Evolutionary conservation across 2,113 vertebrate genomes (phyloP).

Genomic region (Romanogobio albipinnatus): DNA sequence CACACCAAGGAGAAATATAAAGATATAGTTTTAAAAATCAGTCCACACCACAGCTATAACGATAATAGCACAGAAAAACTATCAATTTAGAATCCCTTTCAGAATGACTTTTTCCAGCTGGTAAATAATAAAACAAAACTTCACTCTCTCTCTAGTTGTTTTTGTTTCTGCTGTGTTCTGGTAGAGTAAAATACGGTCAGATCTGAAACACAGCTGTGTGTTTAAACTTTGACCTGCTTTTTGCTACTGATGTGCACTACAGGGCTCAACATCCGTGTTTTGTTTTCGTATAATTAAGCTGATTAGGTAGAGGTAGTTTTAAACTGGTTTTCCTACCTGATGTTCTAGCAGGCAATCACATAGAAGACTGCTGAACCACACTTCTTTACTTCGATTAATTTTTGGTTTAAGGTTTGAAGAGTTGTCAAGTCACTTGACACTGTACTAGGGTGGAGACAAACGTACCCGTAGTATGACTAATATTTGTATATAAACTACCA

Average conservation of each 20-base stretch:
- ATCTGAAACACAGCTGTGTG: slow-evolving; percentile 30
- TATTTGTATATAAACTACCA: background rate
- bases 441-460: background rate
- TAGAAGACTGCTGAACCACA: background rate
- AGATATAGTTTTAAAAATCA: no score
- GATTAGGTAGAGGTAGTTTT: background rate
- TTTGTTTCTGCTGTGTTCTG: background rate
- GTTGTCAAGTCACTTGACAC: background rate
- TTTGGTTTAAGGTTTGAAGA: background rate
- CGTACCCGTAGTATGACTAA: background rate
- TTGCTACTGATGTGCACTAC: slow-evolving; percentile 1
- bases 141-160: background rate
- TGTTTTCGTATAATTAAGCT: background rate
- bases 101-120: no score
- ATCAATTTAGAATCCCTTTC: no score
- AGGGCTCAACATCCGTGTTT: background rate
- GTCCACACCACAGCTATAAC: no score
- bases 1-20: no score
- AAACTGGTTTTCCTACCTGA: background rate
- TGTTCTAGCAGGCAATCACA: background rate
- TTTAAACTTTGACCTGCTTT: background rate
- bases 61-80: no score
- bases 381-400: background rate
- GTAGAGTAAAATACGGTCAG: slow-evolving; percentile 13
- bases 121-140: no score